Evolutionary conservation across 2,888 invertebrate species (phyloP).

Genomic region (Dryobota labecula): DNA sequence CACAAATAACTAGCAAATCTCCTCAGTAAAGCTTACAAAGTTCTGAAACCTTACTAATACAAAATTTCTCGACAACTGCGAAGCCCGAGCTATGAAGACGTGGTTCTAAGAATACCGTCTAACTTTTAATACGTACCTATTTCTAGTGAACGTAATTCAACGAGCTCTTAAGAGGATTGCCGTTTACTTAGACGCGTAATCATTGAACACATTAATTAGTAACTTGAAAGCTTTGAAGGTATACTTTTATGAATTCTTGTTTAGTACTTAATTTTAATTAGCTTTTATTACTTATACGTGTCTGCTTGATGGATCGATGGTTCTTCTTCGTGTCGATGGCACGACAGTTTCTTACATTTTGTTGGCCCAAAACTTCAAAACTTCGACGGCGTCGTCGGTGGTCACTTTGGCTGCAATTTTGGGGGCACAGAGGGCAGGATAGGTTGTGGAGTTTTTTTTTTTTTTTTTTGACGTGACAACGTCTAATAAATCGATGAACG

Average conservation of each 20-base stretch:
- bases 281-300: background rate
- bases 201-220: slow-evolving; percentile 36
- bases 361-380: background rate
- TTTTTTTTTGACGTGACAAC: too few relatives aligned
- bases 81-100: slow-evolving; percentile 15
- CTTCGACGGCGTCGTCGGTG: background rate
- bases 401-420: too few relatives aligned
- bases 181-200: slow-evolving; percentile 5
- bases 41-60: slow-evolving; percentile 34
- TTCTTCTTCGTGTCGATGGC: too few relatives aligned
- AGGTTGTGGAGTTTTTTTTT: too few relatives aligned
- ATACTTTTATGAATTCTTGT: background rate
- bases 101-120: slow-evolving; percentile 3
- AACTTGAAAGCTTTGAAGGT: slow-evolving; percentile 1
- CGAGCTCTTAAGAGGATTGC: slow-evolving; percentile 38
- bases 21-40: slow-evolving; percentile 24
- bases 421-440: too few relatives aligned
- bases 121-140: slow-evolving; percentile 56
- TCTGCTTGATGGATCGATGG: background rate
- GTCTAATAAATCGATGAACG: too few relatives aligned
- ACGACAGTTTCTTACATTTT: background rate
- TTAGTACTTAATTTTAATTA: background rate
- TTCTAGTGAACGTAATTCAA: slow-evolving; percentile 41
- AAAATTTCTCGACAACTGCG: slow-evolving; percentile 12
- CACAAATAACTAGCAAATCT: slow-evolving; percentile 24